Evolutionary conservation across 30 jellyfish, hydroid and myxozoan genomes (phyloP), one percentile per base, ranked within the genome.

Genomic region (Hydractinia symbiolongicarpus): DNA sequence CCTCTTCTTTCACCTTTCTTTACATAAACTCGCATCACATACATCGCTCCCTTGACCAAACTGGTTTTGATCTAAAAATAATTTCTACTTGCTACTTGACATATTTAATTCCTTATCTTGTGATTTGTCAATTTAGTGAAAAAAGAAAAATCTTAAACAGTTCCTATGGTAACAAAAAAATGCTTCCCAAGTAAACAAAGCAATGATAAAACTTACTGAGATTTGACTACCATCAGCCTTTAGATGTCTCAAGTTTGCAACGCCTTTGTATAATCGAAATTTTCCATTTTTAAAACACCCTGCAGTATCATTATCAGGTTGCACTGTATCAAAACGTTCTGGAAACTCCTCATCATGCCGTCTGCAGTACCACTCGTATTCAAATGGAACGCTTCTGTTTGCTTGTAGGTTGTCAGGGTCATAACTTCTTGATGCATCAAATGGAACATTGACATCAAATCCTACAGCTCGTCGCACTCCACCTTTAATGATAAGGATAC

Each of bases 391-490:
- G 6, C 90, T 93, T 5, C 58, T 77, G n/a, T 82, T 49, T 13
- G 40, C 79, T 61, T 81, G 95, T 49, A 77, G 55, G 10, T 51
- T 72, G 71, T 94, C 99, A 11, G 99, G 99, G 66, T 94, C 99
- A 78, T 40, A 40, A 4, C 96, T 72, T 51, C 53, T 73, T 5
- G 94, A 67, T 8, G 95, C 96, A 85, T 94, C 99, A 19, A 94
- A 79, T 44, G 53, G 40, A 73, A 79, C 81, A 53, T 74, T 77
- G 77, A 85, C 52, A 54, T 81, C 93, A 55, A 78, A 84, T 19
- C 96, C 96, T 70, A 88, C 90, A 40, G 99, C 93, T 84, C 96
- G 79, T 40, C 96, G 82, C 2, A 83, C 21, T 0, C 99, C 99
- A 61, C 99, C 99, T 93, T 50, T 13, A 84, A 61, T 5, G 1